Base-by-base conservation (phyloP, 2,888 invertebrate species). In the Acronicta psi region DNA sequence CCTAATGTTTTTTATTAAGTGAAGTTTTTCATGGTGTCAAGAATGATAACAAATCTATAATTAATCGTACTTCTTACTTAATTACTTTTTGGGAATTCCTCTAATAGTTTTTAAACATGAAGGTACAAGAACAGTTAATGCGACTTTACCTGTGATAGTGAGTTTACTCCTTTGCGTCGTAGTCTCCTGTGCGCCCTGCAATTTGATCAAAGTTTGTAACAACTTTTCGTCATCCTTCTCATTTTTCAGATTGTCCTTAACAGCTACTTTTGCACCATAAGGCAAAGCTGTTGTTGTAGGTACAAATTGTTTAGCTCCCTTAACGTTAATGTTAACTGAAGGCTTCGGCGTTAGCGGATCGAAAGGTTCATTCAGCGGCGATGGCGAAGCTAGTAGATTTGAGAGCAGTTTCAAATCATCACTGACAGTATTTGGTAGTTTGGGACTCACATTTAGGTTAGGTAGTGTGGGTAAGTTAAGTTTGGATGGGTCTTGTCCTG, bases 171-270 rank as follows among this genome's bases (percentile, higher is more conserved):
- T 85, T 64, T 84, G 86, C 29, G 93, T 91, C 41, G 92, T 92
- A 7, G 90, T 89, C 84, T 92, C 90, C 85, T 90, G 88, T 23
- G 86, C 92, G 40, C 89, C 92, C 85, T 93, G 94, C 59, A 92
- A 87, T 83, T 92, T 92, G 76, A 93, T 89, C 73, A 93, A 89
- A 73, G 93, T 94, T 88, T 95, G 86, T 85, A 94, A 83, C 82
- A 94, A 84, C 79, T 90, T 86, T 34, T 86, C 87, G 78, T 94
- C 94, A 75, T 93, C 91, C 79, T 91, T 88, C 36, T 87, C 83
- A 80, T 77, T 92, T 73, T 84, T 88, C 45, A 91, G 78, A 69
- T 90, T 83, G 73, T 93, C 91, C 77, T 86, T 88, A 61, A 91
- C 88, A 76, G 83, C 89, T 80, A 89, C 90, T 87, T 85, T 92